Base-by-base conservation (phyloP, 1,140 invertebrate species). In the Aricia agestis region DNA sequence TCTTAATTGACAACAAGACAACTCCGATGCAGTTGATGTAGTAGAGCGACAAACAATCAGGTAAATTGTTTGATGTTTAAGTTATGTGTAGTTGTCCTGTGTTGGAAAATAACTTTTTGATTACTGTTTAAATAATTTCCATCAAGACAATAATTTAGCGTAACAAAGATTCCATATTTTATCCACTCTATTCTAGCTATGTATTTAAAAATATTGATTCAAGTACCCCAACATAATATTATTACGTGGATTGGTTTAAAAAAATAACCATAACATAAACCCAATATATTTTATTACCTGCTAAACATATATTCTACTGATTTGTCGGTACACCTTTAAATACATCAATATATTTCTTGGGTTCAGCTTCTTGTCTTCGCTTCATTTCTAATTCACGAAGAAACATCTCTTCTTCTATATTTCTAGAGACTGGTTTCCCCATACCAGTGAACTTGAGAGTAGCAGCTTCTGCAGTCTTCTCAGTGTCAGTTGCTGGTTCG, bases 391-490 rank as follows among this genome's bases (percentile, higher is more conserved):
- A 52, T 52, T 52, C 13, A 52, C 11, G 45, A 11, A 52, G 45
- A 52, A 52, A 13, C 3, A 68, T 73, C 42, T 78, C 76, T 7
- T 42, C n/a, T 42, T 74, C 70, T 11, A 69, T 59, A 69, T 82
- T 66, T 65, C 78, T 75, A 17, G n/a, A 65, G 0, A 78, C 73
- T 6, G 83, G 78, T 36, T 57, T 67, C 0, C 86, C 86, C 1
- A 13, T 72, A 6, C 84, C 84, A 41, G 32, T 76, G 58, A 85
- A 82, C 13, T 79, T 78, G 1, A 86, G 52, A 0, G 66, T 74
- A 1, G 66, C 58, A 0, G 83, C 81, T 74, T 84, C 82, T 19
- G 66, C 58, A 5, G n/a, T 59, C 57, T 79, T 84, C 0, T 83
- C 76, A 17, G 74, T 18, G 1, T 71, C 63, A 15, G 72, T 75